Evolutionary conservation across 2,113 vertebrate species (phyloP), one percentile per base, ranked within the genome.

Genomic region (Sylvilagus bachmani): DNA sequence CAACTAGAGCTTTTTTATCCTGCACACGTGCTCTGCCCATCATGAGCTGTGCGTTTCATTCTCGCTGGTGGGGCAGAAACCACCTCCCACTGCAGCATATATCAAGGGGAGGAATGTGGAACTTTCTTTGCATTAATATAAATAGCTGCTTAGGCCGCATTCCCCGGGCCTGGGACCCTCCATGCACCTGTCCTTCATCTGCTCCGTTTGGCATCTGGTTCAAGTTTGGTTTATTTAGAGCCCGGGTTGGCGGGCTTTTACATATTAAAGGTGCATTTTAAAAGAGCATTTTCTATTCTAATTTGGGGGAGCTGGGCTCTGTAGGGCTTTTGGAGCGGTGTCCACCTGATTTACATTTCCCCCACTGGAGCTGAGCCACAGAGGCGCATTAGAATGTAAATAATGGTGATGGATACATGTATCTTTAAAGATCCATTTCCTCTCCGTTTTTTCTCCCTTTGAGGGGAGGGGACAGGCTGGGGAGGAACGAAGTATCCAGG

Each of bases 91-190:
- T 89, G 98, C 98, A 98, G 98, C 98, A 98, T 99, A 99, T 98
- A 99, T 99, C 98, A 99, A 98, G 97, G 97, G 97, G 98, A 98
- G 98, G 98, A 98, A 98, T 98, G 97, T 97, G 97, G 97, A 98
- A 98, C 98, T 98, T 99, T 98, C 98, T 99, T 98, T 99, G 98
- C 98, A 99, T 99, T 99, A 99, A 99, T 99, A 99, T 98, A 99
- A 99, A 99, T 99, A 98, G 98, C 98, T 99, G 98, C 98, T 99
- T 99, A 98, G 98, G 98, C 98, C 98, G 97, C 97, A 97, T 98
- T 98, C 98, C 97, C 98, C 91, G n/a, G 97, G 98, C 98, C 98
- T 93, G 92, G 98, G 98, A 98, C 98, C 95, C 98, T 98, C 98
- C 92, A 87, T 94, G 95, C 80, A 98, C 98, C 98, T 98, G 98